phyloP scores from a whole-genome alignment of 2,797 vertebrate species.

The Pseudocheirus occidentalis region DNA sequence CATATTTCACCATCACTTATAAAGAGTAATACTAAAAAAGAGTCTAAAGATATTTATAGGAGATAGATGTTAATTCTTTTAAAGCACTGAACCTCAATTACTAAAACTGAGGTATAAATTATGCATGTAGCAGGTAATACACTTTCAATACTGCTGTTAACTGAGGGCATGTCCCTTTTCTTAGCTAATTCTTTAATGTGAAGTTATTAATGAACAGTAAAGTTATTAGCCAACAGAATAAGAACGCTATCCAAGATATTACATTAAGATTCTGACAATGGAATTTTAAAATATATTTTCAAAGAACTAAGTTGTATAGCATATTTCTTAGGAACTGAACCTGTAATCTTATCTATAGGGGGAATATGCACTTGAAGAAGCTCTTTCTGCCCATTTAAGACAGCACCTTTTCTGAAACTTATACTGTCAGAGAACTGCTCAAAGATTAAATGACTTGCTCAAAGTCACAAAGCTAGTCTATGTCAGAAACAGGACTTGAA shows the following conservation, averaged over 20 bases:
- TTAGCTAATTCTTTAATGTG: slow-evolving; percentile 72
- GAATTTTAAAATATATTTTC: slow-evolving; percentile 12
- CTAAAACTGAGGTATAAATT: slow-evolving; percentile 61
- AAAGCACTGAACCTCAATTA: slow-evolving; percentile 57
- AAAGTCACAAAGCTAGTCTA: too few species aligned
- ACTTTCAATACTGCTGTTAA: slow-evolving; percentile 63
- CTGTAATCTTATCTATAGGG: background rate
- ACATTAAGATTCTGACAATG: background rate
- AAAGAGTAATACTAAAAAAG: slow-evolving; percentile 36
- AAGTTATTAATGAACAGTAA: slow-evolving; percentile 61
- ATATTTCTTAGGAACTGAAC: background rate
- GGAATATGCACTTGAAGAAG: background rate
- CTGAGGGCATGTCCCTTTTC: slow-evolving; percentile 57
- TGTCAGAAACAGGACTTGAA: too few species aligned
- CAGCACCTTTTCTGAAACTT: too few species aligned
- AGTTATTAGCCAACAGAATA: slow-evolving; percentile 54
- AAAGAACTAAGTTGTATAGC: background rate
- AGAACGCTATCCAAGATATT: slow-evolving; percentile 9
- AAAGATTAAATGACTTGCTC: too few species aligned
- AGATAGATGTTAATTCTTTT: slow-evolving; percentile 55
- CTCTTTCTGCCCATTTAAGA: too few species aligned
- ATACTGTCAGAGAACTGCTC: too few species aligned
- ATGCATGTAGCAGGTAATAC: slow-evolving; percentile 52
- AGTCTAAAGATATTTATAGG: slow-evolving; percentile 30
- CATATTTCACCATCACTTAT: slow-evolving; percentile 24